phyloP scores from a whole-genome alignment of 2,797 vertebrate species.

The Aselliscus stoliczkanus region DNA sequence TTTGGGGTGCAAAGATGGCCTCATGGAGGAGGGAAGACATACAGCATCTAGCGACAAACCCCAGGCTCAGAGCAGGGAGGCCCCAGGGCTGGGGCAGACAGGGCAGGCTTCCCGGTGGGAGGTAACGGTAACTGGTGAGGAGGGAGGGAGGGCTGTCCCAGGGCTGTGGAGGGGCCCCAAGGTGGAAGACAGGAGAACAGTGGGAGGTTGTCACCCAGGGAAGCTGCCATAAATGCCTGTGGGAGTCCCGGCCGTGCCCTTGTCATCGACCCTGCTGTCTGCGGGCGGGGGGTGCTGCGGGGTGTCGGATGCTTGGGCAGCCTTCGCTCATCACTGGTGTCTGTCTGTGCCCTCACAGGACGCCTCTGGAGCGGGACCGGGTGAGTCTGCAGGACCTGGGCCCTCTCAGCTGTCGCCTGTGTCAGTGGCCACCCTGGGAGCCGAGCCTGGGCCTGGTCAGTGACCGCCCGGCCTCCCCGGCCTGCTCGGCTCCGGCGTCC shows the following conservation, averaged over 20 bases:
- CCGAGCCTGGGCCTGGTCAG: background rate
- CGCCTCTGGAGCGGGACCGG: slow-evolving; percentile 72
- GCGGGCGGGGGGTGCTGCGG: background rate
- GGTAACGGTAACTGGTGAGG: fast-evolving
- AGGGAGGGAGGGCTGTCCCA: fast-evolving
- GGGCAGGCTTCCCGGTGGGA: background rate
- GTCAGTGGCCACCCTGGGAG: fast-evolving
- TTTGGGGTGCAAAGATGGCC: fast-evolving
- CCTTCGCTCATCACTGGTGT: background rate
- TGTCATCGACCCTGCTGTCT: fast-evolving
- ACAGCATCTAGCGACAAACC: fast-evolving
- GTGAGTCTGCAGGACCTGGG: slow-evolving; percentile 69
- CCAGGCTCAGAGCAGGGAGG: background rate
- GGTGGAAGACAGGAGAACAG: fast-evolving
- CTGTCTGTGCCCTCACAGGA: slow-evolving; percentile 77
- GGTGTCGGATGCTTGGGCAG: fast-evolving
- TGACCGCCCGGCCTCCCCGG: fast-evolving
- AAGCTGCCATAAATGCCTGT: fast-evolving
- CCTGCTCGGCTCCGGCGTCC: background rate
- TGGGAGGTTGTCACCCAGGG: fast-evolving
- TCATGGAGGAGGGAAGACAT: fast-evolving
- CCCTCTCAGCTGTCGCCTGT: fast-evolving
- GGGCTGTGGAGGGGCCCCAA: fast-evolving
- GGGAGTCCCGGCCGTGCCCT: fast-evolving
- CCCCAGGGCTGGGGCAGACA: background rate